Base-by-base conservation (phyloP, 2,888 invertebrate genomes). In the Rugalucina vietnamica region DNA sequence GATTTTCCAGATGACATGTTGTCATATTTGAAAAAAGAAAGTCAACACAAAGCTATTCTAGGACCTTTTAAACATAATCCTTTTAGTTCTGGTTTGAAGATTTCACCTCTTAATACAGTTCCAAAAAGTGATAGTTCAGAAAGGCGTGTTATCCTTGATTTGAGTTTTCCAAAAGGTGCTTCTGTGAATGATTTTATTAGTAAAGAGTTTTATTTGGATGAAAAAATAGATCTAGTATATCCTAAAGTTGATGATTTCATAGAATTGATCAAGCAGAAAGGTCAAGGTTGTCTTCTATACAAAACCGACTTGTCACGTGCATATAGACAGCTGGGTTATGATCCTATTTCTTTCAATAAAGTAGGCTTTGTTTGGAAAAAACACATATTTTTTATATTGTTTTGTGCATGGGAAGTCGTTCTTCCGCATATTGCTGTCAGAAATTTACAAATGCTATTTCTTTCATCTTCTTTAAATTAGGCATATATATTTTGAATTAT, bases 11-110 rank as follows among this genome's bases (percentile, higher is more conserved):
- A 10, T 14, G 34, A 24, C 18, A 29, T 74, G 74, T 32, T 37
- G n/a, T 24, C 1, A 27, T 74, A 74, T 74, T 74, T 74, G 5
- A n/a, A 50, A 50, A 50, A 49, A 50, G 73, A 74, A 74, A 50
- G n/a, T 5, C 18, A 49, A 49, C 5, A 32, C 29, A 32, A 74
- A 32, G 32, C 74, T 12, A 50, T 54, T 50, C 32, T 54, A 12
- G 49, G 49, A 43, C 54, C 34, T 0, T 74, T 74, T 50, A 54
- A 50, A 29, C 0, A 1, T 3, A 18, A 24, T 65, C 65, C 12
- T 18, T 12, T 12, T 21, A 74, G 29, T 27, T 32, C 74, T 14
- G 32, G 54, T 27, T 32, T 49, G 5, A 54, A 24, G 27, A 34
- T 74, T 34, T 74, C 49, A 34, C 49, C 54, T 12, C 29, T 74